Evolutionary conservation across 1,140 invertebrate genomes (phyloP).

Genomic region (Zaprionus capensis): DNA sequence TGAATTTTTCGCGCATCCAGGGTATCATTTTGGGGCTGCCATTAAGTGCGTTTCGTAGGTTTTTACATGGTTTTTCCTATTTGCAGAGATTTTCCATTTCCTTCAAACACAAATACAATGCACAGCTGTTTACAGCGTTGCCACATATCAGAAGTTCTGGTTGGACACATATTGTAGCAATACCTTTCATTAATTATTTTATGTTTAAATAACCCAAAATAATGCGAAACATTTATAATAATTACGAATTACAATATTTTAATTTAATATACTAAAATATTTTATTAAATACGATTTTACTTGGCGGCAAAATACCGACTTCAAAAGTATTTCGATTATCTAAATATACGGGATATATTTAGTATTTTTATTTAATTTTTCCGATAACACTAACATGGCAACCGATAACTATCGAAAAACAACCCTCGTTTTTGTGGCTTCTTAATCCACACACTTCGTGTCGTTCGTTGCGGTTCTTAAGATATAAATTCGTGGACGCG

Average conservation of each 20-base stretch:
- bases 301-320: not conserved
- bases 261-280: not conserved
- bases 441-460: conserved; percentile 45
- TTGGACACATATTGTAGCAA: not conserved
- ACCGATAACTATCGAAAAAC: conserved; percentile 18
- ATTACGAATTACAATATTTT: not conserved
- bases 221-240: not conserved
- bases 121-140: conserved; percentile 49
- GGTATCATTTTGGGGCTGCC: conserved; percentile 78
- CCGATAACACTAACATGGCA: not conserved
- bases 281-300: not conserved
- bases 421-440: conserved; percentile 36
- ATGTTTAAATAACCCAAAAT: not conserved
- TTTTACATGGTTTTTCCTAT: conserved; percentile 42
- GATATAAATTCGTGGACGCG: conserved; percentile 59
- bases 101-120: conserved; percentile 57
- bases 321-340: not conserved
- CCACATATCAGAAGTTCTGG: conserved; percentile 18
- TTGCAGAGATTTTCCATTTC: conserved; percentile 30
- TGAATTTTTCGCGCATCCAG: conserved; percentile 83
- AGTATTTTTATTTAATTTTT: not conserved
- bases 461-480: conserved; percentile 49
- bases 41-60: conserved; percentile 38
- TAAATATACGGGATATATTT: not conserved
- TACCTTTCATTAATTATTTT: not conserved